phyloP scores from a whole-genome alignment of 2,113 vertebrate genomes.

The Isurus oxyrinchus region DNA sequence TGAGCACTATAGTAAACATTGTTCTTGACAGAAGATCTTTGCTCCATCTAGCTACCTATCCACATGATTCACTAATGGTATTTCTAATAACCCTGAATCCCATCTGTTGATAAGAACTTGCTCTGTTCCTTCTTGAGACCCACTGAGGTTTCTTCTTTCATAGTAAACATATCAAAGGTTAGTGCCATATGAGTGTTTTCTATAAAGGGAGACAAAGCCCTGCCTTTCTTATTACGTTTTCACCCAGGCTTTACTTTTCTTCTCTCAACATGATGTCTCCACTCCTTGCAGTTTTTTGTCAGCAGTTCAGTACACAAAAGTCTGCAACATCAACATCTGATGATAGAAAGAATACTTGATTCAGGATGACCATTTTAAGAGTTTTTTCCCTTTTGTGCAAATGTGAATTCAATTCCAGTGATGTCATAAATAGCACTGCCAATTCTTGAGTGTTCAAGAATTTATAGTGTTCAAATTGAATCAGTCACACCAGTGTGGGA shows the following conservation, averaged over 20 bases:
- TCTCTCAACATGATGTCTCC: not conserved
- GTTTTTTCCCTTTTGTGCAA: not conserved
- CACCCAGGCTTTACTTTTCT: not conserved
- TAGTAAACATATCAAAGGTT: not conserved
- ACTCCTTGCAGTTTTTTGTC: not conserved
- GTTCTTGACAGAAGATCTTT: not conserved
- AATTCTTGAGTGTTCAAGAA: not conserved
- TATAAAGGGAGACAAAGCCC: not conserved
- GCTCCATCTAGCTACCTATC: not conserved
- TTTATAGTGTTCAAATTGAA: not conserved
- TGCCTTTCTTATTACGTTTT: not conserved
- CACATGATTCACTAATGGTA: not conserved
- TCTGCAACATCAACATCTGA: not conserved
- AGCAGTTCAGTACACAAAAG: not conserved
- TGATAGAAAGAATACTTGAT: not conserved
- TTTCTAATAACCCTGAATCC: not conserved
- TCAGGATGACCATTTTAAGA: not conserved
- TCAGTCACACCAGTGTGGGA: not conserved
- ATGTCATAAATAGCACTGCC: not conserved
- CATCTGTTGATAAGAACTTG: not conserved
- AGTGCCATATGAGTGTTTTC: not conserved
- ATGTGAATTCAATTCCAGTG: not conserved
- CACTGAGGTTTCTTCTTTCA: not conserved
- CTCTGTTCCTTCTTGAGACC: not conserved
- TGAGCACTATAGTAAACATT: not conserved